Percentiles rank a stretch among this genome's conserved stretches.
These are phyloP conservation scores for Henricia sp. DNA, from an alignment of 53 echinoderm and acorn worm genomes.

Conservation along the genomic window DNA sequence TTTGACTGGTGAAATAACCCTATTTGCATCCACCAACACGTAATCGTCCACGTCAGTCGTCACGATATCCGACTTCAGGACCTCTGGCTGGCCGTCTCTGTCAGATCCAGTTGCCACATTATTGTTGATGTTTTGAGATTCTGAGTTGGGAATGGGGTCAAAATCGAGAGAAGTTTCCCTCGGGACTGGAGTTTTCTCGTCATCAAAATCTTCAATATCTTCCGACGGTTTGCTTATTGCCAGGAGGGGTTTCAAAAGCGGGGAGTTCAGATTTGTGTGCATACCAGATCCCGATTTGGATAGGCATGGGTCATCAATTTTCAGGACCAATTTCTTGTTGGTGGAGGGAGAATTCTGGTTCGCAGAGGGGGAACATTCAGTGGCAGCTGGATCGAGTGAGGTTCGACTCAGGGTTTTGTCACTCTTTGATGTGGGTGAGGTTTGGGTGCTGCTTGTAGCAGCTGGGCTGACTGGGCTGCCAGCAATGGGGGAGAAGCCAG, in stretches of 20 bases:
- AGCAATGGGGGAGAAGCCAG: slow-evolving; percentile 45
- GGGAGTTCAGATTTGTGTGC: background rate
- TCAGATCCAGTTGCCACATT: slow-evolving; percentile 53
- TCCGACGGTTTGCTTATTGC: slow-evolving; percentile 27
- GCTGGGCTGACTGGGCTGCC: slow-evolving; percentile 47
- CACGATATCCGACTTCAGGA: background rate
- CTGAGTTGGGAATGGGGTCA: background rate
- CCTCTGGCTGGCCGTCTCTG: background rate
- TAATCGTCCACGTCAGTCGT: slow-evolving; percentile 41
- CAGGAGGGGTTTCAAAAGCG: background rate
- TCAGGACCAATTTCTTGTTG: background rate
- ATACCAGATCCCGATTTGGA: background rate
- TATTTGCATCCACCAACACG: slow-evolving; percentile 33
- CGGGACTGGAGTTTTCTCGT: background rate
- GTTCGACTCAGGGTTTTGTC: slow-evolving; percentile 30
- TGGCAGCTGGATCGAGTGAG: background rate
- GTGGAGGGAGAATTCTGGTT: background rate
- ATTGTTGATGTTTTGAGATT: slow-evolving; percentile 66
- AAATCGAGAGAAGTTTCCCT: background rate
- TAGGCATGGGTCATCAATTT: background rate
- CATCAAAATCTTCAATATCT: background rate
- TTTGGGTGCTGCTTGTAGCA: slow-evolving; percentile 18
- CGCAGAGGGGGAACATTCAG: no score
- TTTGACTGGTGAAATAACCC: slow-evolving; percentile 13
- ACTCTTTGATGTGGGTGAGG: slow-evolving; percentile 14